phyloP scores from a whole-genome alignment of 2,113 vertebrate genomes.

The Apteryx mantelli region DNA sequence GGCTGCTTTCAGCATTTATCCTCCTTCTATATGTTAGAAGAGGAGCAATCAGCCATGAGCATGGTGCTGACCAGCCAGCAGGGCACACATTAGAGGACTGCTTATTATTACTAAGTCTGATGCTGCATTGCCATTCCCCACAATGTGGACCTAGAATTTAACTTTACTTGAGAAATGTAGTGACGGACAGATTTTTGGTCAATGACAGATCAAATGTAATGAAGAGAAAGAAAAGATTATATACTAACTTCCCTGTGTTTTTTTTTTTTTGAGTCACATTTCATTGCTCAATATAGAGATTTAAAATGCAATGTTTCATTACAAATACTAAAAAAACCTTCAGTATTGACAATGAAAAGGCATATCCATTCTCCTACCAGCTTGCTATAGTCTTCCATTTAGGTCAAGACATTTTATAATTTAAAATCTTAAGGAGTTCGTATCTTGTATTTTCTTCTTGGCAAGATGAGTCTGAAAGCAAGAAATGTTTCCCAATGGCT shows the following conservation, averaged over 20 bases:
- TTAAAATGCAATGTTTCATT: not conserved
- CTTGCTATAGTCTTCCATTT: not conserved
- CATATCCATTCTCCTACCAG: not conserved
- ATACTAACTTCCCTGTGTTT: not conserved
- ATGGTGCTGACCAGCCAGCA: not conserved
- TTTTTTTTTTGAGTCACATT: not conserved
- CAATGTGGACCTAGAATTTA: not conserved
- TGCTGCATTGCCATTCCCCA: not conserved
- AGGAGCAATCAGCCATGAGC: not conserved
- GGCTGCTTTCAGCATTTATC: not conserved
- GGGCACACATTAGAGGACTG: not conserved
- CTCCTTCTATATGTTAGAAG: not conserved
- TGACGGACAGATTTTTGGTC: not conserved
- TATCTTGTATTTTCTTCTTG: not conserved
- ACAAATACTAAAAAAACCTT: not conserved
- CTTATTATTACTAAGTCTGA: not conserved
- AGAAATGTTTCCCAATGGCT: not conserved
- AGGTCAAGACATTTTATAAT: not conserved
- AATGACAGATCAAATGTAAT: not conserved
- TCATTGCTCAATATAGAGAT: not conserved
- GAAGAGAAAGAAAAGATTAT: not conserved
- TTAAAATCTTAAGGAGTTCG: not conserved
- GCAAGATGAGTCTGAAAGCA: slow-evolving; percentile 16
- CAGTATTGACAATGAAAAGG: not conserved
- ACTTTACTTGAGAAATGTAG: not conserved